A percentile compares a stretch with the other conserved stretches of the same genome.
Conservation (phyloP, 2,113 vertebrate species). For the Zeus faber region DNA sequence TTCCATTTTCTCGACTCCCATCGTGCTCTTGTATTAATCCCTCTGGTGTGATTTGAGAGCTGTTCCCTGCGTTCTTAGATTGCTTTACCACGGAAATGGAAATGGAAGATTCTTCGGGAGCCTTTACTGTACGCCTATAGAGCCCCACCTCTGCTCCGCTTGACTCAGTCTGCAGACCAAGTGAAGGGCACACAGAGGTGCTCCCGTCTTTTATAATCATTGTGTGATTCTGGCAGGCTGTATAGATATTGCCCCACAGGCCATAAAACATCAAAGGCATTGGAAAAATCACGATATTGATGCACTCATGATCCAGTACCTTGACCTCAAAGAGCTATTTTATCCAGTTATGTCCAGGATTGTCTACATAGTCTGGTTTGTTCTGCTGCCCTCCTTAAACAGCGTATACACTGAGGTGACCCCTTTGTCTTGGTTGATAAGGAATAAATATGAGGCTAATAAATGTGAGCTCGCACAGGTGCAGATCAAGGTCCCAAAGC, state of each 20-base stretch:
- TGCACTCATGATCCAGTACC: neutral
- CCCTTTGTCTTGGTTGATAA: neutral
- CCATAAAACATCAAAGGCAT: constrained; percentile 27
- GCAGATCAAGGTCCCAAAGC: too few species aligned
- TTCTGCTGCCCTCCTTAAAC: neutral
- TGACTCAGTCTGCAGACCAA: constrained; percentile 4
- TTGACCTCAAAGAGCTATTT: neutral
- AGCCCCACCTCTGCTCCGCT: neutral
- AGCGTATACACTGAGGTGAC: neutral
- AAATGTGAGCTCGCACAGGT: neutral
- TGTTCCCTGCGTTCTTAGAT: too few species aligned
- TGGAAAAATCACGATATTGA: neutral
- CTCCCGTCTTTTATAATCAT: constrained; percentile 24
- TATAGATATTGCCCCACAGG: constrained; percentile 18
- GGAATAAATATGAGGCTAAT: neutral
- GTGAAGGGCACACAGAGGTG: neutral
- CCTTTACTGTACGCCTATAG: too few species aligned
- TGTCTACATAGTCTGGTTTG: too few species aligned
- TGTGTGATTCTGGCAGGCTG: neutral
- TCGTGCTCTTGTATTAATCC: constrained; percentile 8
- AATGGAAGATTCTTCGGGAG: too few species aligned
- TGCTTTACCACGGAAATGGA: too few species aligned
- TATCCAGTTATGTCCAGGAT: too few species aligned
- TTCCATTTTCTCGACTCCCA: constrained; percentile 61
- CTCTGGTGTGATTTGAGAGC: too few species aligned